Evolutionary conservation across 2,113 vertebrate species (phyloP), one percentile per base, ranked within the genome.

Genomic region (Chamaetylas fuelleborni): DNA sequence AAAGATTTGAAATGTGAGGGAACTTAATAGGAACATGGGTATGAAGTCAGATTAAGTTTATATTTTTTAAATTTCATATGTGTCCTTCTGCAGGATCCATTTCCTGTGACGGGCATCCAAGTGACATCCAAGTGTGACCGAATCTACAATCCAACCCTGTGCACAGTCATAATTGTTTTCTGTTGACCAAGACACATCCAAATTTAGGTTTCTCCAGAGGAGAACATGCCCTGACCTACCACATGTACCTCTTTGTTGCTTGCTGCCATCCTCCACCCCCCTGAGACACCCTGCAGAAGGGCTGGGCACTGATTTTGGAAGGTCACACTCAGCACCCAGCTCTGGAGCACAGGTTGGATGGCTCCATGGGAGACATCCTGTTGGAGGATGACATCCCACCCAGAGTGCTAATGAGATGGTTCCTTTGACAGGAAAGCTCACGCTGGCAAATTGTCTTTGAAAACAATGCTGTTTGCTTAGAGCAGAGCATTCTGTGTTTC

Each of bases 401-500:
- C 92, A 88, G 56, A 51, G 43, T 38, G 76, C 56, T 96, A 96
- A 96, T 93, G 56, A 93, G 93, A 96, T 64, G 24, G 65, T 94
- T 95, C 86, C 76, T 91, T 88, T 91, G 84, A 78, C 72, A 81
- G 88, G 83, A 95, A 96, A 81, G 36, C 33, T 93, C 91, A 91
- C 2, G 86, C 88, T 95, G 82, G 24, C 42, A 94, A 91, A 94
- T 93, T 95, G 92, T 94, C 60, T 88, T 92, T 77, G 83, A 40
- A 92, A 94, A 96, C 91, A 97, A 95, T 91, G 80, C 61, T 84
- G 83, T 86, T 93, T 93, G 31, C 76, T 92, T 78, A 90, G 80
- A 81, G 67, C 64, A 70, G 82, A 93, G 80, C 67, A 74, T 43
- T 82, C 42, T 65, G 81, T 67, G 26, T 90, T 86, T 86, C 79